Percentiles rank a stretch among this genome's conserved stretches.
Conservation (phyloP, 2,113 vertebrate genomes). For the Podilymbus podiceps region DNA sequence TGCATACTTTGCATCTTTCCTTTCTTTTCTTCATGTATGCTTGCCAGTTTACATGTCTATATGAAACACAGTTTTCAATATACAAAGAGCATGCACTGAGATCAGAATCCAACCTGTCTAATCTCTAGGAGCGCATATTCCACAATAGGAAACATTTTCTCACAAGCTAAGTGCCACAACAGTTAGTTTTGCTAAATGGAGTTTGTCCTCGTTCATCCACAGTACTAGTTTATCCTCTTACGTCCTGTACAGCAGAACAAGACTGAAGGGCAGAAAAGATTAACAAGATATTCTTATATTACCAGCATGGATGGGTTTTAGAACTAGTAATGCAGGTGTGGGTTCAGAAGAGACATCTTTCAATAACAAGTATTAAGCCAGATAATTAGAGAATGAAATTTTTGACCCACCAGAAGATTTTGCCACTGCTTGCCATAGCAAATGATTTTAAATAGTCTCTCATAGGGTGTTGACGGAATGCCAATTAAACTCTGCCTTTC, state of each 20-base stretch:
- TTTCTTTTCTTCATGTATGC: not conserved
- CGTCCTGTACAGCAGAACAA: not conserved
- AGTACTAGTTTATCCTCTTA: not conserved
- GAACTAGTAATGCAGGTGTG: not conserved
- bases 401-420: not conserved
- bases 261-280: constrained; percentile 19
- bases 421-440: not conserved
- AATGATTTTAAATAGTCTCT: not conserved
- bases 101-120: not conserved
- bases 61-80: not conserved
- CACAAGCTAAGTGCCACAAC: not conserved
- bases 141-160: not conserved
- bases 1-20: not conserved
- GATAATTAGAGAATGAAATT: not conserved
- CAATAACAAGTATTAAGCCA: not conserved
- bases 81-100: not conserved
- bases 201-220: not conserved
- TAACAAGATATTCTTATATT: not conserved
- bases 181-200: not conserved
- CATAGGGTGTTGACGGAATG: not conserved
- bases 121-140: not conserved
- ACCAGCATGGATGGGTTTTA: not conserved
- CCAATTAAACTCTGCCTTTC: not conserved
- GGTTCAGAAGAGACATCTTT: not conserved
- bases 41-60: not conserved